Evolutionary conservation across 2,888 invertebrate species (phyloP).

Genomic region (Epistrophe grossulariae): DNA sequence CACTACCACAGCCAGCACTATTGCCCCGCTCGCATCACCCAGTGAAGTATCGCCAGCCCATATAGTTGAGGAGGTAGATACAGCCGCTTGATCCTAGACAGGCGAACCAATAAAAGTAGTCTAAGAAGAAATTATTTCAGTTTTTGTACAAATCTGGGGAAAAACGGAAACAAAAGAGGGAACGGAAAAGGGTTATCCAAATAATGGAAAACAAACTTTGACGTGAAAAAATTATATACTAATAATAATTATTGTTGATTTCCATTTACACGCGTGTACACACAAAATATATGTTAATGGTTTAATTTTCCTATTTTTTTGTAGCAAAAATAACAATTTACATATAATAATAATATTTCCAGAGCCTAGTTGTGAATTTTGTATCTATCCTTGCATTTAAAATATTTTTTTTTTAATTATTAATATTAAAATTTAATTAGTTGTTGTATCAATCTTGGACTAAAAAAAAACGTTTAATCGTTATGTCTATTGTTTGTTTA

Average conservation of each 20-base stretch:
- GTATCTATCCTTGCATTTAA: conserved; percentile 62
- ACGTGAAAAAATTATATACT: conserved; percentile 22
- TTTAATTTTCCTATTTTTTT: conserved; percentile 70
- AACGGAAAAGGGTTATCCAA: conserved; percentile 38
- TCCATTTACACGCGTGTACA: conserved; percentile 55
- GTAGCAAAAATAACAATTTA: conserved; percentile 59
- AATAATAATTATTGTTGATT: conserved; percentile 50
- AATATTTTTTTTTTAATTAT: conserved; percentile 41
- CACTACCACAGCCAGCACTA: conserved; percentile 75
- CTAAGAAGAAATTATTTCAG: conserved; percentile 59
- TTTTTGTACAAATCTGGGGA: conserved; percentile 69
- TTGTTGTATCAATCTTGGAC: conserved; percentile 52
- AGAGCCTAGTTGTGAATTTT: conserved; percentile 69
- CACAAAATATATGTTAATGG: conserved; percentile 63
- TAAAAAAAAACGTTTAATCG: conserved; percentile 22
- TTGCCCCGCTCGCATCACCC: conserved; percentile 78
- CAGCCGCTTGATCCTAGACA: conserved; percentile 81
- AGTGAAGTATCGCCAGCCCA: conserved; percentile 83
- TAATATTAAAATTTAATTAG: conserved; percentile 55
- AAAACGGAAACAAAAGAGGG: conserved; percentile 51
- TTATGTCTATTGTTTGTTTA: conserved; percentile 54
- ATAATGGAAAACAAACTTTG: conserved; percentile 37
- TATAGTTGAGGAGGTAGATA: conserved; percentile 83
- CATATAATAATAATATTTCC: conserved; percentile 52
- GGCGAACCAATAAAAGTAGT: conserved; percentile 38